These are phyloP conservation scores for Pantherophis guttatus DNA, from an alignment of 2,113 vertebrate species.

Conservation along the genomic window DNA sequence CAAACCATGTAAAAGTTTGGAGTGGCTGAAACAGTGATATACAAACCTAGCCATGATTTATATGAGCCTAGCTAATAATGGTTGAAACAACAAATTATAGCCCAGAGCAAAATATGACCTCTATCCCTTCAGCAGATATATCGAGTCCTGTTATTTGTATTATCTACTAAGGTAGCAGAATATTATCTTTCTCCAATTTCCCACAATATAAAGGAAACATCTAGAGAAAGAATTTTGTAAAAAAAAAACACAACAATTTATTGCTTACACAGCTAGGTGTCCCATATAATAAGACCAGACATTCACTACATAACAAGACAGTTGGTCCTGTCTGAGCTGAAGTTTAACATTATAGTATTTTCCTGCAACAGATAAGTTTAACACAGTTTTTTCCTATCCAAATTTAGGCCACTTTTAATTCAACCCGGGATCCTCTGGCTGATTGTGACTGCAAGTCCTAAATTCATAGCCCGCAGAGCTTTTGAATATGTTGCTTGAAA, in stretches of 20 bases:
- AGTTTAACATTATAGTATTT: background rate
- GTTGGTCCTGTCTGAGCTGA: background rate
- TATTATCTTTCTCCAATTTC: background rate
- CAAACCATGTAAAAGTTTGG: background rate
- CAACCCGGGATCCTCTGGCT: background rate
- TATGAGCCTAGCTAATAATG: background rate
- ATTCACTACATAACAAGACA: background rate
- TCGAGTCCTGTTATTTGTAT: background rate
- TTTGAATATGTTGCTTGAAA: background rate
- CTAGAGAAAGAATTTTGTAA: background rate
- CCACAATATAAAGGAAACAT: background rate
- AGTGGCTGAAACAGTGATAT: background rate
- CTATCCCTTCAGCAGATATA: background rate
- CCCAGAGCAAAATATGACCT: background rate
- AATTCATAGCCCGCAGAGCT: background rate
- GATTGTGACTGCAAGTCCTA: background rate
- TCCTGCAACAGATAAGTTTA: background rate
- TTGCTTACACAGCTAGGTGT: constrained; percentile 5
- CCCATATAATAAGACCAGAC: background rate
- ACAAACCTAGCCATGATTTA: background rate
- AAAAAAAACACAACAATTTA: constrained; percentile 1
- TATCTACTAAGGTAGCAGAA: background rate
- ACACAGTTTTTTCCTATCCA: background rate
- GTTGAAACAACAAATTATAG: background rate
- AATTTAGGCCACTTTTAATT: background rate